Conservation (phyloP, 2,113 vertebrate species). For the Cebus imitator region DNA sequence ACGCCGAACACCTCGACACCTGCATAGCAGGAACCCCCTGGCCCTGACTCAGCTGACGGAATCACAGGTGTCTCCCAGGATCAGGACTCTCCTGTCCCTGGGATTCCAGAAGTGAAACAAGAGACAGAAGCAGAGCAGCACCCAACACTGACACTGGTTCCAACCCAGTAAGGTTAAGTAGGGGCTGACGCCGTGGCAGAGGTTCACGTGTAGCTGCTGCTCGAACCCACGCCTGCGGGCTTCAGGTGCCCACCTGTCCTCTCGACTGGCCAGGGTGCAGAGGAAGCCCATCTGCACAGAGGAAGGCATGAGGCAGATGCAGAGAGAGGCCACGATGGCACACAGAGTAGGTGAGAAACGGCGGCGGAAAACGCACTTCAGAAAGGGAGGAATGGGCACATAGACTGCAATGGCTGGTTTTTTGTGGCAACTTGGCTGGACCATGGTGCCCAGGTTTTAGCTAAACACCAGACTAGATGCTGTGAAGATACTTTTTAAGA, state of each 20-base stretch:
- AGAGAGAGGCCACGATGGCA: neutral
- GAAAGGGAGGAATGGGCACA: fast-evolving
- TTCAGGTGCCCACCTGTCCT: neutral
- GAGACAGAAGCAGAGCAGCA: neutral
- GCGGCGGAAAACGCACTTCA: fast-evolving
- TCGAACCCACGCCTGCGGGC: fast-evolving
- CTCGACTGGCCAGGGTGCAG: fast-evolving
- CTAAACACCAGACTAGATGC: no score
- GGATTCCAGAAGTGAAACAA: neutral
- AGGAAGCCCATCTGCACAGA: neutral
- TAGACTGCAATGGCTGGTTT: fast-evolving
- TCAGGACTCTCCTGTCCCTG: neutral
- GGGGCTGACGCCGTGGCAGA: fast-evolving
- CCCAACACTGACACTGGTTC: fast-evolving
- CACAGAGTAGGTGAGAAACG: neutral
- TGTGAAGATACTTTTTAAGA: no score
- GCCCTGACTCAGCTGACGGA: neutral
- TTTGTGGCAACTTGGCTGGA: fast-evolving
- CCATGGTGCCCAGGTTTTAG: fast-evolving
- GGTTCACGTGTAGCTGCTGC: fast-evolving
- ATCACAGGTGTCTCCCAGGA: neutral
- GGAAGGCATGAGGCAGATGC: fast-evolving
- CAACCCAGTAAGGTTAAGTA: fast-evolving
- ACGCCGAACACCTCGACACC: fast-evolving
- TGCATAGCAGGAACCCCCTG: neutral